Base-by-base conservation (phyloP, 2,888 invertebrate species). In the Rhagonycha fulva region DNA sequence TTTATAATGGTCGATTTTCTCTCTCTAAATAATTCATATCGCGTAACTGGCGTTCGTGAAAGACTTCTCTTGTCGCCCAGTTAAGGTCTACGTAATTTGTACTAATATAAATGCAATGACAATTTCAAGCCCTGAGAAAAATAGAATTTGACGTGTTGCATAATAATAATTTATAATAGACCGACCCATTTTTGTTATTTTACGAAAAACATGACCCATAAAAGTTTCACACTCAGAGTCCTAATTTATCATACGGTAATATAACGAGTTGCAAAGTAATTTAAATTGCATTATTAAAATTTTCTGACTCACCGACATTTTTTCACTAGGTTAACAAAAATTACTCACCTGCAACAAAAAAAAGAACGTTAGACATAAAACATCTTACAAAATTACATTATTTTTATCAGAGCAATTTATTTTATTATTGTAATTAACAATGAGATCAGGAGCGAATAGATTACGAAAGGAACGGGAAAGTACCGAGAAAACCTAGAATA, bases 271-370 rank as follows among this genome's bases (percentile, higher is more conserved):
- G 71, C 72, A 62, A 71, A 76, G 76, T 76, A 76, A 76, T 76
- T 76, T 74, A 74, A 76, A 76, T 75, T 70, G 73, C 76, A 72
- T 74, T 78, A 78, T 78, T 78, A 78, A 78, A 78, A 76, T 26
- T 19, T 14, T 23, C 19, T 10, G 63, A 47, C 47, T 47, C 47
- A 47, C 47, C 47, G n/a, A 47, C 47, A n/a, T 9, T 47, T 47
- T 47, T 47, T 47, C n/a, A 47, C 23, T 24, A 12, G 24, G n/a
- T 66, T 66, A 66, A 19, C 26, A n/a, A 66, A 66, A 66, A 66
- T 24, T 23, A 66, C 63, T 66, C 63, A 66, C 63, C 63, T 47
- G 47, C 47, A 47, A 47, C 23, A 62, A 62, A 14, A 19, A 47
- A 62, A 62, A 23, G 19, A 62, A 62, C 23, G 62, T 62, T 62